Evolutionary conservation across 2,113 vertebrate species (phyloP).

Genomic region (Hypomesus transpacificus): DNA sequence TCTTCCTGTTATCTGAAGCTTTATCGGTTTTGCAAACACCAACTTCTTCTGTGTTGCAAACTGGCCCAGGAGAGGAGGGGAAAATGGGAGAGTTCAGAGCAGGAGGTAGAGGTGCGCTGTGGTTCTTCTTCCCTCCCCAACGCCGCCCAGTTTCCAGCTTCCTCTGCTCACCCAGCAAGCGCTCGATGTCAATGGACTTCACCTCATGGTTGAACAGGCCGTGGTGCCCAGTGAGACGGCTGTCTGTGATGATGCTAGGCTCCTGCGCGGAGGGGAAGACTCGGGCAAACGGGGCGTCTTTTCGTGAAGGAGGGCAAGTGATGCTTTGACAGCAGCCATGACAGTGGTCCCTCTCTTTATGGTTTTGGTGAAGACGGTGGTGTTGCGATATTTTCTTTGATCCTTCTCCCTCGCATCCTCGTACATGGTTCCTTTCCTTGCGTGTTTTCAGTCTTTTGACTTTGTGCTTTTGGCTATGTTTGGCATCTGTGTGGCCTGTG

Average conservation of each 20-base stretch:
- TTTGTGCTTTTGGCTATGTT: constrained; percentile 30
- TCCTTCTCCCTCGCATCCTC: constrained; percentile 26
- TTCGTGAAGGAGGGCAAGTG: constrained; percentile 26
- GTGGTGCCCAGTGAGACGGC: constrained; percentile 69
- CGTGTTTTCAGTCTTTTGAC: constrained; percentile 68
- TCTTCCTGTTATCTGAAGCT: constrained; percentile 9
- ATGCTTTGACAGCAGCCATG: constrained; percentile 33
- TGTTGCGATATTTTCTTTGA: constrained; percentile 25
- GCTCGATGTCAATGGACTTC: constrained; percentile 74
- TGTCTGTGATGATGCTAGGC: constrained; percentile 71
- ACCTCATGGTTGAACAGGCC: constrained; percentile 77
- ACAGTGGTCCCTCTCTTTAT: constrained; percentile 25
- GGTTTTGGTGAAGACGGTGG: constrained; percentile 18
- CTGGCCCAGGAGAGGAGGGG: constrained; percentile 7
- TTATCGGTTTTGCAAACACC: constrained; percentile 11
- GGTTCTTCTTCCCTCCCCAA: constrained; percentile 8
- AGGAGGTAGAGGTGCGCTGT: not conserved
- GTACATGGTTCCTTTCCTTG: constrained; percentile 64
- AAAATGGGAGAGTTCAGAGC: not conserved
- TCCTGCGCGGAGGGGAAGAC: constrained; percentile 41
- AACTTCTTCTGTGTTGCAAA: constrained; percentile 12
- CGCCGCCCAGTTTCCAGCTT: constrained; percentile 21
- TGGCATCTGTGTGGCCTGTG: constrained; percentile 17
- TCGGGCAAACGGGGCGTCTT: constrained; percentile 32
- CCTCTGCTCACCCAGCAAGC: constrained; percentile 59